Evolutionary conservation across 1,140 invertebrate genomes (phyloP).

Genomic region (Penaeus japonicus): DNA sequence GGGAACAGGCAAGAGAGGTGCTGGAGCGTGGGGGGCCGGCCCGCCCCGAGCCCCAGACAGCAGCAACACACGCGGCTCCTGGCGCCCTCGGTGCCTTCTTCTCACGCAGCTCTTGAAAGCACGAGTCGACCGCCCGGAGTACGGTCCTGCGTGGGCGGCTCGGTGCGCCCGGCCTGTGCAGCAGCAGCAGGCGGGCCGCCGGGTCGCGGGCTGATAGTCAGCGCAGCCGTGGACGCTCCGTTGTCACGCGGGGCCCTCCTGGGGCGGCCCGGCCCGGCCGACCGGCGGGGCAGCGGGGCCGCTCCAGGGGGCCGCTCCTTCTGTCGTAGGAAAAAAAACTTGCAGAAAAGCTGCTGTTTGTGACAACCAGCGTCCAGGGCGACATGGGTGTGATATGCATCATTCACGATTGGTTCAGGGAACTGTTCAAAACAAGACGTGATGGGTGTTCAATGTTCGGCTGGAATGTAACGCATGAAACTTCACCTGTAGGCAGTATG

Average conservation of each 20-base stretch:
- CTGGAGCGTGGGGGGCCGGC: slow-evolving; percentile 1
- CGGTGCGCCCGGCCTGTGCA: slow-evolving; percentile 12
- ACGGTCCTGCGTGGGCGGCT: slow-evolving; percentile 42
- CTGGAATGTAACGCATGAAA: slow-evolving; percentile 52
- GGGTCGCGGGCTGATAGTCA: slow-evolving; percentile 53
- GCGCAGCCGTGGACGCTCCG: slow-evolving; percentile 49
- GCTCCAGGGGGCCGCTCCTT: not conserved
- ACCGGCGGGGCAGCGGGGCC: slow-evolving; percentile 11
- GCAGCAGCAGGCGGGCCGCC: slow-evolving; percentile 18
- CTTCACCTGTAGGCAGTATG: slow-evolving; percentile 52
- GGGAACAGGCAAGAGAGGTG: not conserved
- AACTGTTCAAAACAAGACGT: slow-evolving; percentile 44
- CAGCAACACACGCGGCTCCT: slow-evolving; percentile 31
- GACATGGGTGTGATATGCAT: slow-evolving; percentile 55
- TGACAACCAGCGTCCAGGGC: slow-evolving; percentile 54
- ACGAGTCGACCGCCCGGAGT: slow-evolving; percentile 28
- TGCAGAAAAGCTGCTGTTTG: slow-evolving; percentile 37
- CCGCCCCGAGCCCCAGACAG: slow-evolving; percentile 36
- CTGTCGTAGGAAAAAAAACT: slow-evolving; percentile 2
- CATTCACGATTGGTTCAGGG: slow-evolving; percentile 47
- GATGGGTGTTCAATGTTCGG: slow-evolving; percentile 49
- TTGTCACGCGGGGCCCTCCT: slow-evolving; percentile 30
- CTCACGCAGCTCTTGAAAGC: slow-evolving; percentile 43
- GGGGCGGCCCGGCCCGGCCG: slow-evolving; percentile 9
- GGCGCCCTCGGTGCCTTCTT: slow-evolving; percentile 29